phyloP scores from a whole-genome alignment of 1,140 invertebrate genomes.

The Camponotus floridanus region DNA sequence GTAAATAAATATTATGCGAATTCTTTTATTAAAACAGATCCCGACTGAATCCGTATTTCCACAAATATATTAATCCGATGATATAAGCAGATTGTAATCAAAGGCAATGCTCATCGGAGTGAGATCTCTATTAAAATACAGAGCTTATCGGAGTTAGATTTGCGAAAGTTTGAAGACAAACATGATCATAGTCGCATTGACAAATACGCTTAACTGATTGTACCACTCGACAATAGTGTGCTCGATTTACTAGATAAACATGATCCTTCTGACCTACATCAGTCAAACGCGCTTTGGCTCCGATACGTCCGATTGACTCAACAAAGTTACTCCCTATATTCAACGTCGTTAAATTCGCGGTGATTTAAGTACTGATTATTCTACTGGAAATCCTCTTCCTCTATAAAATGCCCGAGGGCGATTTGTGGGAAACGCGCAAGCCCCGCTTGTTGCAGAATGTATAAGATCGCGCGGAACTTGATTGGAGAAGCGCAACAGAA shows the following conservation, averaged over 20 bases:
- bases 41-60: not conserved
- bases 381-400: conserved; percentile 34
- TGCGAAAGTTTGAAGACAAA: conserved; percentile 62
- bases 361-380: conserved; percentile 61
- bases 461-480: conserved; percentile 44
- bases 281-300: conserved; percentile 39
- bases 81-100: conserved; percentile 21
- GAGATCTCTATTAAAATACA: conserved; percentile 45
- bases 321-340: conserved; percentile 54
- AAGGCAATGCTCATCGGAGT: not conserved
- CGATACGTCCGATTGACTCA: conserved; percentile 30
- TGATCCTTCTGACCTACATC: conserved; percentile 62
- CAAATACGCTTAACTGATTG: conserved; percentile 65
- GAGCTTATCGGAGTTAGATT: conserved; percentile 35
- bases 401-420: conserved; percentile 30
- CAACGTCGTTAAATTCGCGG: conserved; percentile 37
- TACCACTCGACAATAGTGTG: conserved; percentile 55
- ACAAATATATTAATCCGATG: not conserved
- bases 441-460: conserved; percentile 41
- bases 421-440: conserved; percentile 5
- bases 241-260: conserved; percentile 67
- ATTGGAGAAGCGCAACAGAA: conserved; percentile 30
- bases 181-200: conserved; percentile 52
- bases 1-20: not conserved
- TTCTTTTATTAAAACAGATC: not conserved